Percentiles rank a stretch among this genome's conserved stretches.
Conservation (phyloP, 2,888 invertebrate genomes). For the Taenaris catops region DNA sequence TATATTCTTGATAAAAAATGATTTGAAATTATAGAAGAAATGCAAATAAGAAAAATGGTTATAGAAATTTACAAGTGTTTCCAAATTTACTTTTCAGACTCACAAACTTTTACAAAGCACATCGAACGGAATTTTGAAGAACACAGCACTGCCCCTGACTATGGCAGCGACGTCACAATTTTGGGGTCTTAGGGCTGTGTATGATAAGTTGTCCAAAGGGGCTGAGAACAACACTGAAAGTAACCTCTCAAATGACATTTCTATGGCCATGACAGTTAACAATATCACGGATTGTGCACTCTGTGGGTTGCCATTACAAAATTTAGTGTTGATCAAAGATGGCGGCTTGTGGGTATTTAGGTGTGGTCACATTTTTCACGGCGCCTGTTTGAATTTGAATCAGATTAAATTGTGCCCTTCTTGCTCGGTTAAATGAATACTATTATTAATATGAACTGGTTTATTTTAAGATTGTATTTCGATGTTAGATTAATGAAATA, state of each 20-base stretch:
- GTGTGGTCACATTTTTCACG: constrained; percentile 82
- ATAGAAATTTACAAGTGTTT: too few species aligned
- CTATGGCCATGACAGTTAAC: constrained; percentile 40
- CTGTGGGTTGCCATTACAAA: constrained; percentile 80
- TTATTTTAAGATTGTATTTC: too few species aligned
- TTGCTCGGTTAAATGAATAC: constrained; percentile 35
- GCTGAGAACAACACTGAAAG: constrained; percentile 24
- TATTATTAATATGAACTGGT: too few species aligned
- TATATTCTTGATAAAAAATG: too few species aligned
- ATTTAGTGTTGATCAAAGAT: constrained; percentile 78
- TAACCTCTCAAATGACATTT: constrained; percentile 37
- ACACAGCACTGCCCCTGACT: constrained; percentile 61
- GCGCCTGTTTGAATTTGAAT: constrained; percentile 79
- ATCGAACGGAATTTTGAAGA: constrained; percentile 43
- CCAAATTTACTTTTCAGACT: constrained; percentile 22
- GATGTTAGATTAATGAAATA: too few species aligned
- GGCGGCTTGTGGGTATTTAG: constrained; percentile 82
- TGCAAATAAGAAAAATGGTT: too few species aligned
- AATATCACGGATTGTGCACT: constrained; percentile 64
- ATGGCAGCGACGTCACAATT: constrained; percentile 57
- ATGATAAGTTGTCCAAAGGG: constrained; percentile 23
- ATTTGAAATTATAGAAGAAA: too few species aligned
- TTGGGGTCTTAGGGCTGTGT: constrained; percentile 73
- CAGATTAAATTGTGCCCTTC: constrained; percentile 70
- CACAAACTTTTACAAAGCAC: constrained; percentile 51